These are phyloP conservation scores for Notothenia rossii DNA, from an alignment of 2,113 vertebrate species.

Conservation along the genomic window DNA sequence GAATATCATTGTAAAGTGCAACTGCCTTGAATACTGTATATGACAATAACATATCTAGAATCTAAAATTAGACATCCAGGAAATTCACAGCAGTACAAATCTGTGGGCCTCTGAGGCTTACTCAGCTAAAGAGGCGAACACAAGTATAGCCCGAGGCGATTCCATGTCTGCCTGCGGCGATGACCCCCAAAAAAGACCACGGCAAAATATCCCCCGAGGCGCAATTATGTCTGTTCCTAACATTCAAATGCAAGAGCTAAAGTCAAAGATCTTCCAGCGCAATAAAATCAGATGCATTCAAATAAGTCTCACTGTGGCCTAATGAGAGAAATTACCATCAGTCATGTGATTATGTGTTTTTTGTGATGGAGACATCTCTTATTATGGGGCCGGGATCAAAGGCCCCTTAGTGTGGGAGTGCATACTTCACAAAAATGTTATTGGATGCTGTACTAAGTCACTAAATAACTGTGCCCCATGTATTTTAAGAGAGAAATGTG, in stretches of 20 bases:
- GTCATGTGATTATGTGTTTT: slow-evolving; percentile 15
- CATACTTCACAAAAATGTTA: neutral
- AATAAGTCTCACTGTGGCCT: slow-evolving; percentile 15
- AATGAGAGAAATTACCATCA: slow-evolving; percentile 24
- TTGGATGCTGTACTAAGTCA: neutral
- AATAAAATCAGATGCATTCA: slow-evolving; percentile 13
- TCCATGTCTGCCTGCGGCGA: slow-evolving; percentile 61
- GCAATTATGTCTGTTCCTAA: slow-evolving; percentile 44
- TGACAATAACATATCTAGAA: no score
- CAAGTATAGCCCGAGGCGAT: slow-evolving; percentile 41
- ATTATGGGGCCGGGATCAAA: slow-evolving; percentile 10
- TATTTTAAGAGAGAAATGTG: neutral
- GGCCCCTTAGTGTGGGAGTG: neutral
- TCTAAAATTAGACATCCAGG: neutral
- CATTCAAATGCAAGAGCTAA: slow-evolving; percentile 26
- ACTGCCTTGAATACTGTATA: no score
- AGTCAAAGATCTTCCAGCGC: slow-evolving; percentile 23
- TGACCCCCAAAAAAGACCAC: slow-evolving; percentile 50
- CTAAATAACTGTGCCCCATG: neutral
- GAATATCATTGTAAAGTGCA: no score
- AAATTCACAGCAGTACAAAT: neutral
- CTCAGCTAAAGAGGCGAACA: slow-evolving; percentile 52
- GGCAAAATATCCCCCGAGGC: slow-evolving; percentile 54
- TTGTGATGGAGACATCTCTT: slow-evolving; percentile 23
- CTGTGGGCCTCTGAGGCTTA: slow-evolving; percentile 27